Conservation (phyloP, 2,797 vertebrate species). For the Centropyge bicolor region DNA sequence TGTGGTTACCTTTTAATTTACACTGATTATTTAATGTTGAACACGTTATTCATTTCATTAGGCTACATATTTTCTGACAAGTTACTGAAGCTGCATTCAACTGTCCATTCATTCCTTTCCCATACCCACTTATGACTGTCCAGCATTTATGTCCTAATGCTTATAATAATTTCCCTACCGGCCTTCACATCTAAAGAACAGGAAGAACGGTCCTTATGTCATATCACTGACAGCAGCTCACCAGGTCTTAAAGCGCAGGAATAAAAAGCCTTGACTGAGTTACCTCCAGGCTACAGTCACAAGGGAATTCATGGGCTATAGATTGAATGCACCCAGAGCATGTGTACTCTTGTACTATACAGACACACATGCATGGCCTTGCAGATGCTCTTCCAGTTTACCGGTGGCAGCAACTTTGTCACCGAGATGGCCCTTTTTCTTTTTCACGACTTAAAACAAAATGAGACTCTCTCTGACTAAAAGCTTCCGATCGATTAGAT, state of each 20-base stretch:
- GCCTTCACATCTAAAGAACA: not conserved
- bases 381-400: slow-evolving; percentile 8
- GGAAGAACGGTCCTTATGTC: slow-evolving; percentile 4
- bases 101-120: too few relatives aligned
- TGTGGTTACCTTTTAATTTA: too few relatives aligned
- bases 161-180: too few relatives aligned
- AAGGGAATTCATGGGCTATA: slow-evolving; percentile 38
- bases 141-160: too few relatives aligned
- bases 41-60: too few relatives aligned
- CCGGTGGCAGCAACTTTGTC: slow-evolving; percentile 32
- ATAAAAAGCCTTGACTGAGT: slow-evolving; percentile 56
- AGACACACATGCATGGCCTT: slow-evolving; percentile 11
- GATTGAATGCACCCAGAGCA: slow-evolving; percentile 37
- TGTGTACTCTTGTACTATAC: slow-evolving; percentile 32
- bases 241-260: slow-evolving; percentile 29
- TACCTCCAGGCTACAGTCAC: slow-evolving; percentile 56
- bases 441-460: slow-evolving; percentile 24
- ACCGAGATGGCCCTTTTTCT: not conserved
- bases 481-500: not conserved
- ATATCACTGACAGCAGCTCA: slow-evolving; percentile 39
- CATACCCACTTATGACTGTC: too few relatives aligned
- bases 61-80: too few relatives aligned
- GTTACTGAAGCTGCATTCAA: too few relatives aligned
- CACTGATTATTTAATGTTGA: too few relatives aligned
- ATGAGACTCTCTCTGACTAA: not conserved